A percentile compares a stretch with the other conserved stretches of the same genome.
phyloP scores from a whole-genome alignment of 2,888 invertebrate species.

The Drosophila picticornis region DNA sequence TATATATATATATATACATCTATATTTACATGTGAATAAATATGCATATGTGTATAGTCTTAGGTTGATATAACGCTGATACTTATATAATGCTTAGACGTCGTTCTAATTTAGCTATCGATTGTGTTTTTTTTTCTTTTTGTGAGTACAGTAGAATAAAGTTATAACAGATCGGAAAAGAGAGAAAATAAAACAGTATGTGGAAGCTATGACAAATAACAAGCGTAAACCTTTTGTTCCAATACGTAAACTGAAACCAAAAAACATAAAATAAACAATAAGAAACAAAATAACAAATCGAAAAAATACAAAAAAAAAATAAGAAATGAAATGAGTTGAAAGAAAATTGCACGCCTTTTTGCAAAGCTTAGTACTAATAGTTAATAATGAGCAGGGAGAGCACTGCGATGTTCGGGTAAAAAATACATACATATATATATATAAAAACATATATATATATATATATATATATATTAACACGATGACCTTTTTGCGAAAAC shows the following conservation, averaged over 20 bases:
- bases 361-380: constrained; percentile 71
- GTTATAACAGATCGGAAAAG: constrained; percentile 18
- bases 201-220: constrained; percentile 68
- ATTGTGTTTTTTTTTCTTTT: constrained; percentile 29
- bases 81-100: constrained; percentile 50
- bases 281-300: background rate
- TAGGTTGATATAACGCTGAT: constrained; percentile 52
- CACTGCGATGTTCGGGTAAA: constrained; percentile 33
- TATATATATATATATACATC: constrained; percentile 20
- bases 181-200: constrained; percentile 26
- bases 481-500: constrained; percentile 80
- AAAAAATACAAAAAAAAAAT: constrained; percentile 7
- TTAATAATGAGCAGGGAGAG: constrained; percentile 50
- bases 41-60: constrained; percentile 65
- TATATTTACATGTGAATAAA: constrained; percentile 31
- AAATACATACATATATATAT: constrained; percentile 30
- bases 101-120: constrained; percentile 42
- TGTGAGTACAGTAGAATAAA: constrained; percentile 35
- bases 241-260: constrained; percentile 29
- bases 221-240: constrained; percentile 62
- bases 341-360: constrained; percentile 55
- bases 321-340: constrained; percentile 2
- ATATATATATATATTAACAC: constrained; percentile 43
- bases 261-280: background rate
- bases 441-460: constrained; percentile 20